phyloP scores from a whole-genome alignment of 1,140 invertebrate species.

The Pseudoatta argentina region DNA sequence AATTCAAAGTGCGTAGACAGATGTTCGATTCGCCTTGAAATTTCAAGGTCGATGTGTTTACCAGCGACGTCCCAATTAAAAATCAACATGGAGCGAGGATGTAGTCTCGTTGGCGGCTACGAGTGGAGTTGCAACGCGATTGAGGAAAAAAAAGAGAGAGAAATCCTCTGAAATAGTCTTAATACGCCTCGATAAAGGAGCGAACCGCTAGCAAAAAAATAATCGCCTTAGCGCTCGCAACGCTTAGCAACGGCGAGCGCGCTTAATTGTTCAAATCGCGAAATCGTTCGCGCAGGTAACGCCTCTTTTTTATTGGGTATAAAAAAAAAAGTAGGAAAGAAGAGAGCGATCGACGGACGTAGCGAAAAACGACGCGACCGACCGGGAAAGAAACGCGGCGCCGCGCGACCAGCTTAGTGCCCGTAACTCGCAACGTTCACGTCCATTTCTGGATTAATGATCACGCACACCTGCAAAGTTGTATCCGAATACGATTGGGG shows the following conservation, averaged over 20 bases:
- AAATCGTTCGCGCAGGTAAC: conserved; percentile 52
- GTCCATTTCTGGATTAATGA: conserved; percentile 78
- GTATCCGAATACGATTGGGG: conserved; percentile 73
- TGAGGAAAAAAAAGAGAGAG: not conserved
- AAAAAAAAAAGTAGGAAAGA: conserved; percentile 15
- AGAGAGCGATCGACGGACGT: conserved; percentile 6
- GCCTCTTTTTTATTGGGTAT: conserved; percentile 69
- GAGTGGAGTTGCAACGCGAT: conserved; percentile 11
- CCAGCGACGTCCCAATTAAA: conserved; percentile 28
- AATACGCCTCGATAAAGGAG: conserved; percentile 38
- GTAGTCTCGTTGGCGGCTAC: conserved; percentile 27
- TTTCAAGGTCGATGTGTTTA: conserved; percentile 36
- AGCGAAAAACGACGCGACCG: conserved; percentile 37
- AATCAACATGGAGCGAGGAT: conserved; percentile 4
- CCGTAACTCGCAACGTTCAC: conserved; percentile 68
- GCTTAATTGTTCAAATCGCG: conserved; percentile 61
- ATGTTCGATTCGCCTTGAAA: conserved; percentile 42
- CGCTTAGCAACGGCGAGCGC: not conserved
- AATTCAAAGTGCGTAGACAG: conserved; percentile 27
- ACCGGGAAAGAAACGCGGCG: conserved; percentile 43
- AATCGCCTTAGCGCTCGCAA: not conserved
- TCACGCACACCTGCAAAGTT: conserved; percentile 71
- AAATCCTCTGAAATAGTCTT: conserved; percentile 53
- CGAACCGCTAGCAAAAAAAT: conserved; percentile 63
- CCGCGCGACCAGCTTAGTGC: conserved; percentile 46